Evolutionary conservation across 2,797 vertebrate species (phyloP).

Genomic region (Coilia nasus): DNA sequence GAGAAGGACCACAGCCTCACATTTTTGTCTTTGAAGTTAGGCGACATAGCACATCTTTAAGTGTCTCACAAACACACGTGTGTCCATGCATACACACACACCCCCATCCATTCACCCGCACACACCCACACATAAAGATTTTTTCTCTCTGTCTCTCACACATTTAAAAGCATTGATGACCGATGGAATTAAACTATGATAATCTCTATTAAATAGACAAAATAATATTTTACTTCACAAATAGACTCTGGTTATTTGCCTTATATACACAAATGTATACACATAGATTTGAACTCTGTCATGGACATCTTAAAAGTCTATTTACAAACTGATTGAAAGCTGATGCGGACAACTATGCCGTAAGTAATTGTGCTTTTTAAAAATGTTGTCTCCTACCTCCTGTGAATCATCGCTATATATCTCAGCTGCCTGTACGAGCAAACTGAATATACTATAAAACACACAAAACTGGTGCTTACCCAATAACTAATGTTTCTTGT

Average conservation of each 20-base stretch:
- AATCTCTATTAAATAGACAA: constrained; percentile 76
- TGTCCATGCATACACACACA: neutral
- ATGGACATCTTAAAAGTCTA: constrained; percentile 76
- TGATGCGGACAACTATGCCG: constrained; percentile 8
- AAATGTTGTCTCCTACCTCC: constrained; percentile 53
- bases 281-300: constrained; percentile 76
- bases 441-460: constrained; percentile 6
- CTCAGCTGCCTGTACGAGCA: neutral
- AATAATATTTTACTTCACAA: constrained; percentile 81
- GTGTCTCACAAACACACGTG: constrained; percentile 59
- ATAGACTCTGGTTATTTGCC: constrained; percentile 72
- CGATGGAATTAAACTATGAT: constrained; percentile 53
- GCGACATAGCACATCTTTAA: constrained; percentile 63
- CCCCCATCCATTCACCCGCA: neutral
- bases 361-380: constrained; percentile 72
- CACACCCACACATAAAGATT: neutral
- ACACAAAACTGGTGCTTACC: neutral
- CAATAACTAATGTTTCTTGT: neutral
- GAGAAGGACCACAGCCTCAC: constrained; percentile 67
- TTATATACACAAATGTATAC: constrained; percentile 80
- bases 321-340: constrained; percentile 67
- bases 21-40: constrained; percentile 61
- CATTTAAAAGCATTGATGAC: constrained; percentile 48
- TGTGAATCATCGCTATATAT: neutral
- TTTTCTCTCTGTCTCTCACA: constrained; percentile 37